A percentile compares a stretch with the other conserved stretches of the same genome.
These are phyloP conservation scores for Oreotrochilus melanogaster DNA, from an alignment of 2,113 vertebrate genomes.

Conservation along the genomic window DNA sequence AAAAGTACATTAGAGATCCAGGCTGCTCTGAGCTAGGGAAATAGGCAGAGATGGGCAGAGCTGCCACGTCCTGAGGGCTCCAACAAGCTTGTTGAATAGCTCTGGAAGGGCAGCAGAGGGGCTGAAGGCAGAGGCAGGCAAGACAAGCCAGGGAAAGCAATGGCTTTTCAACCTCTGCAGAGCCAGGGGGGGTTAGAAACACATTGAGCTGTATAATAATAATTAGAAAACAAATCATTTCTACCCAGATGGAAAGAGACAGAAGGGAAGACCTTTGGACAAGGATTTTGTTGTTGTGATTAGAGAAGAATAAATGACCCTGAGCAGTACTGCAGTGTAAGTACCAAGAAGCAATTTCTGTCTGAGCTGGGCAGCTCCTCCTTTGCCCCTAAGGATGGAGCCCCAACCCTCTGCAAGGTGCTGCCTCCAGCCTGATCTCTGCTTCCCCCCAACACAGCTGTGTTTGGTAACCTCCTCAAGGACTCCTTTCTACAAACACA, in stretches of 20 bases:
- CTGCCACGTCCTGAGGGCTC: background rate
- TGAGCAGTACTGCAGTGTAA: background rate
- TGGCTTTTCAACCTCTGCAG: background rate
- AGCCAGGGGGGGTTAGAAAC: slow-evolving; percentile 36
- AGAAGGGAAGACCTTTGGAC: background rate
- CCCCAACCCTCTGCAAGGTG: fast-evolving
- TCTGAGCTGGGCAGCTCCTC: background rate
- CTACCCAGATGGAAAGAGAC: background rate
- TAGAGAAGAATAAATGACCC: background rate
- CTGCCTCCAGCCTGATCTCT: fast-evolving
- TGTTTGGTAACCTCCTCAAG: fast-evolving
- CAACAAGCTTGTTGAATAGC: background rate
- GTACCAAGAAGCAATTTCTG: background rate
- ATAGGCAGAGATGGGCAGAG: background rate
- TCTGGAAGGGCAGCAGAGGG: slow-evolving; percentile 6
- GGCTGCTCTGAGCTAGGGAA: background rate
- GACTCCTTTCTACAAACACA: background rate
- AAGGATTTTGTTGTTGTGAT: background rate
- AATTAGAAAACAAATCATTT: background rate
- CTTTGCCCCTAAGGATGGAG: fast-evolving
- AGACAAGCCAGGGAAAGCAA: background rate
- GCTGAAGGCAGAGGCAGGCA: background rate
- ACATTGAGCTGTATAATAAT: background rate
- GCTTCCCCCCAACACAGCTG: background rate
- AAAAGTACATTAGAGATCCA: background rate